phyloP scores from a whole-genome alignment of 2,113 vertebrate genomes.

The Ursus arctos region DNA sequence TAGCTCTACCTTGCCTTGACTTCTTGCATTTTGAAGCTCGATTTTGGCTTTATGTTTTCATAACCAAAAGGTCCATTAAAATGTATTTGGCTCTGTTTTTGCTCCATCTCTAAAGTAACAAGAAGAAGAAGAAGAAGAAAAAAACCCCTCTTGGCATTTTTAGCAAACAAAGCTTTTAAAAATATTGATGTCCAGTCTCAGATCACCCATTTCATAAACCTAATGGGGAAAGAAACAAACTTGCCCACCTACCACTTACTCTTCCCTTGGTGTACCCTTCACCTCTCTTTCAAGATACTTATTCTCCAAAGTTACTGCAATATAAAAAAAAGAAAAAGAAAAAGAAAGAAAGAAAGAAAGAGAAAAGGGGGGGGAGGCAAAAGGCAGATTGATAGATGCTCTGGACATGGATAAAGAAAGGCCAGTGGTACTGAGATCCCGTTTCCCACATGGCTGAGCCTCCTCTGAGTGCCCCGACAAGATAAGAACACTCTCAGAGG shows the following conservation, averaged over 20 bases:
- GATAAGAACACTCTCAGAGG: neutral
- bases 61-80: neutral
- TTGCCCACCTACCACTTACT: neutral
- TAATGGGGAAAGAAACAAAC: conserved; percentile 3
- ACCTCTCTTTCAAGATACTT: neutral
- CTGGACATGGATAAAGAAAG: neutral
- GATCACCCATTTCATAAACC: conserved; percentile 54
- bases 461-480: neutral
- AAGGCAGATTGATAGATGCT: neutral
- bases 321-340: neutral
- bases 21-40: neutral
- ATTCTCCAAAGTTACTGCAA: neutral
- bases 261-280: neutral
- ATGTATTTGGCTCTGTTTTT: neutral
- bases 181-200: conserved; percentile 50
- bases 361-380: neutral
- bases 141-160: neutral
- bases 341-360: too few species aligned
- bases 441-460: neutral
- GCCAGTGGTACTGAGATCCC: neutral
- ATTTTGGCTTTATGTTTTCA: neutral
- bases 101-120: neutral
- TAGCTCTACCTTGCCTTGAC: neutral
- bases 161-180: conserved; percentile 70
- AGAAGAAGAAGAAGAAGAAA: neutral